phyloP scores from a whole-genome alignment of 2,113 vertebrate genomes.

The Cyanocitta stelleri region DNA sequence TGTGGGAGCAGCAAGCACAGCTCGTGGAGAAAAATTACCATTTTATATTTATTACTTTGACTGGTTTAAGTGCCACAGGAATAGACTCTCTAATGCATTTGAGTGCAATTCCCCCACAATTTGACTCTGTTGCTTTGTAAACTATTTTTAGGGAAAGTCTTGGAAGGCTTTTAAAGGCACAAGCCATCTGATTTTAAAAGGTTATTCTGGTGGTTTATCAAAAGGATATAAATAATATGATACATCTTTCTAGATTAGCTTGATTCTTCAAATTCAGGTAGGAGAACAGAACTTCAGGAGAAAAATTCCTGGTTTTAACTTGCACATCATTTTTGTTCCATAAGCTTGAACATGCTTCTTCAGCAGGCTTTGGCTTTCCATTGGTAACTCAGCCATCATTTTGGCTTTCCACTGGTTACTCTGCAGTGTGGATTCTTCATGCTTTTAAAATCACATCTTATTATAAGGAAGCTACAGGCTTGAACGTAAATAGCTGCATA shows the following conservation, averaged over 20 bases:
- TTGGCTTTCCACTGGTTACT: background rate
- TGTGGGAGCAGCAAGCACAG: slow-evolving; percentile 53
- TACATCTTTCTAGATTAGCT: slow-evolving; percentile 27
- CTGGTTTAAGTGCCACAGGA: slow-evolving; percentile 67
- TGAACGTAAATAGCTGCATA: background rate
- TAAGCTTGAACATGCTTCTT: background rate
- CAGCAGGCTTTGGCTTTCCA: background rate
- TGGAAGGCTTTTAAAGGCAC: slow-evolving; percentile 57
- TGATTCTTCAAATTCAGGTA: background rate
- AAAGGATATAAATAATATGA: slow-evolving; percentile 48
- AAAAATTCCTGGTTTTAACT: background rate
- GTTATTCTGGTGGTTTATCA: slow-evolving; percentile 55
- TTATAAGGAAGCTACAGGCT: background rate
- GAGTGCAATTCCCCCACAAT: slow-evolving; percentile 62
- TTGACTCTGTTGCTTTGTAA: slow-evolving; percentile 58
- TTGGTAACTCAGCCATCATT: background rate
- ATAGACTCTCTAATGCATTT: slow-evolving; percentile 68
- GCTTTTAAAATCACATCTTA: background rate
- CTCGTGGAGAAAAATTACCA: slow-evolving; percentile 70
- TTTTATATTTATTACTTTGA: slow-evolving; percentile 74
- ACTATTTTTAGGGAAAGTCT: slow-evolving; percentile 66
- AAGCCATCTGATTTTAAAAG: slow-evolving; percentile 42
- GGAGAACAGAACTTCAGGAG: background rate
- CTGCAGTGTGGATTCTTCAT: background rate
- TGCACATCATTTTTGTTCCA: background rate